A percentile compares a stretch with the other conserved stretches of the same genome.
Conservation (phyloP, 2,113 vertebrate species). For the Sinocyclocheilus grahami region DNA sequence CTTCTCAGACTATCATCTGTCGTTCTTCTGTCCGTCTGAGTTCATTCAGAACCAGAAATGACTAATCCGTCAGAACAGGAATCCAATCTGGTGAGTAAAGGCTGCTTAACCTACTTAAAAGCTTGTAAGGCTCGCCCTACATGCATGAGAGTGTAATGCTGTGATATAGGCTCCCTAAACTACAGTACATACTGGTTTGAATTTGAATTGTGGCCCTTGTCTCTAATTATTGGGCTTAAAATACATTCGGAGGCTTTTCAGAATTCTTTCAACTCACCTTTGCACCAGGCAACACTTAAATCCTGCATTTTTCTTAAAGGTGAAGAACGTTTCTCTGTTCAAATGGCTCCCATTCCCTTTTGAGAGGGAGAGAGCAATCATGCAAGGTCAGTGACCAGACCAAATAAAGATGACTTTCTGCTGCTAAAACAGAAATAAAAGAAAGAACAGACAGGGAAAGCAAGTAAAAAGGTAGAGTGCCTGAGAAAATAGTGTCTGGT, state of each 20-base stretch:
- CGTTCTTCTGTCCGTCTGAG: constrained; percentile 20
- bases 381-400: constrained; percentile 4
- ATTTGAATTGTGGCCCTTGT: constrained; percentile 67
- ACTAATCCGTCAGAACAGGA: constrained; percentile 52
- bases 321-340: constrained; percentile 79
- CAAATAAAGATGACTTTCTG: constrained; percentile 25
- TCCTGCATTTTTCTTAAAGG: constrained; percentile 79
- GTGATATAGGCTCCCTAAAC: constrained; percentile 61
- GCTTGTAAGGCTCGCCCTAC: constrained; percentile 62
- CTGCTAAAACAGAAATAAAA: constrained; percentile 33
- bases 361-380: constrained; percentile 11
- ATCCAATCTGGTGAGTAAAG: constrained; percentile 63
- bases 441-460: background rate
- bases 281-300: constrained; percentile 67
- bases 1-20: background rate
- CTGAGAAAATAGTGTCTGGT: constrained; percentile 49
- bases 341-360: constrained; percentile 70
- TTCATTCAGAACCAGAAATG: constrained; percentile 56
- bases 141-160: constrained; percentile 65
- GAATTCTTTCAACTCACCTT: constrained; percentile 25
- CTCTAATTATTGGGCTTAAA: constrained; percentile 74
- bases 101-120: constrained; percentile 75
- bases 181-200: constrained; percentile 69
- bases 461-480: constrained; percentile 17
- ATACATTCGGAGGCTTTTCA: constrained; percentile 67